Conservation (phyloP, 2,888 invertebrate genomes). For the Augochlorella aurata region DNA sequence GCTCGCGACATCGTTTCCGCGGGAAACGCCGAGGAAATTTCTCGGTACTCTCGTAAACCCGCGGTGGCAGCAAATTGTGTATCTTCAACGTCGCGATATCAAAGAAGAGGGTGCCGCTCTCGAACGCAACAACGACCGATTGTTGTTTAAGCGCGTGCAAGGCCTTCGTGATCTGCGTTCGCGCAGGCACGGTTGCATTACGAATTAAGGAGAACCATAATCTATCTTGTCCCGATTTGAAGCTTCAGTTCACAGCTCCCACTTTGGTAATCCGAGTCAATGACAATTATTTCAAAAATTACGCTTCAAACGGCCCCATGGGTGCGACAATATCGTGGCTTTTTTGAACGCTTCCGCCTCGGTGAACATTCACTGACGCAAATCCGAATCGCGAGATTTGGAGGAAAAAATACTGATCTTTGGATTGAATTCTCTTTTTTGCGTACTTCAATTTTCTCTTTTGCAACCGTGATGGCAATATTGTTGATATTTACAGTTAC, state of each 20-base stretch:
- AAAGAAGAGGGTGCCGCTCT: conserved; percentile 24
- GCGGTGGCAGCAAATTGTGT: conserved; percentile 19
- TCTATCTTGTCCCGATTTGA: conserved; percentile 1
- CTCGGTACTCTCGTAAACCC: conserved; percentile 14
- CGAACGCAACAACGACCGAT: conserved; percentile 19
- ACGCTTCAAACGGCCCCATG: neutral
- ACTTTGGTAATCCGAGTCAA: conserved; percentile 10
- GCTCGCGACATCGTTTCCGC: neutral
- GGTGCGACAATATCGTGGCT: neutral
- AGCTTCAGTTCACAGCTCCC: too few species aligned
- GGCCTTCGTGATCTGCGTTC: conserved; percentile 37
- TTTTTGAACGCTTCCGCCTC: neutral
- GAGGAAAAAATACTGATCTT: neutral
- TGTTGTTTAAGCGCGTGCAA: conserved; percentile 36
- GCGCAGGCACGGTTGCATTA: conserved; percentile 54
- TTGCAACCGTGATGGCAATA: neutral
- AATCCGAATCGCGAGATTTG: neutral
- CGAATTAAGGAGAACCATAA: conserved; percentile 62
- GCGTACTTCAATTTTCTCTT: neutral
- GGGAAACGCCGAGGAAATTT: conserved; percentile 18
- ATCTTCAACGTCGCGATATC: conserved; percentile 32
- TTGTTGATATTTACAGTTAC: neutral
- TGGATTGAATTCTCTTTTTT: neutral
- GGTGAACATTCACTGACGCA: neutral
- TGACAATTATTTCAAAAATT: neutral